These are phyloP conservation scores for Luperina testacea DNA, from an alignment of 2,888 invertebrate species.

Conservation along the genomic window DNA sequence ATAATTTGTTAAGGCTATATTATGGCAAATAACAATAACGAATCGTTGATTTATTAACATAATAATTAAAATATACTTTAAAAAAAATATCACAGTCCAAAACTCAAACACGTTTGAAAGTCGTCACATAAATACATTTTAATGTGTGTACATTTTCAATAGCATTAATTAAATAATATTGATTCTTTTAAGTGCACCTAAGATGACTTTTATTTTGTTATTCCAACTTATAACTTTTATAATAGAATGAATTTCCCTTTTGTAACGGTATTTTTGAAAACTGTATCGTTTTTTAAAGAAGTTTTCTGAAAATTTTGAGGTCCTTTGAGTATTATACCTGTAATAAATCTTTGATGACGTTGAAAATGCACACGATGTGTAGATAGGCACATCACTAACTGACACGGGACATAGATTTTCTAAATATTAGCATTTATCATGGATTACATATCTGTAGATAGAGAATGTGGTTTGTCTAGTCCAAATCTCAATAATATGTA, in stretches of 20 bases:
- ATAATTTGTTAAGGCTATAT: constrained; percentile 82
- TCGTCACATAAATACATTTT: constrained; percentile 79
- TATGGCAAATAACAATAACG: constrained; percentile 74
- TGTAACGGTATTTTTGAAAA: constrained; percentile 39
- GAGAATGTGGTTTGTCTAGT: constrained; percentile 90
- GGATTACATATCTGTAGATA: constrained; percentile 90
- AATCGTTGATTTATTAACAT: constrained; percentile 76
- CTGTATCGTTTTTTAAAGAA: constrained; percentile 19
- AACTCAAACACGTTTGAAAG: constrained; percentile 82
- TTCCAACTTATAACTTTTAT: constrained; percentile 20
- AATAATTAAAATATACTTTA: constrained; percentile 70
- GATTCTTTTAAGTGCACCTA: constrained; percentile 35
- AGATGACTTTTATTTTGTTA: constrained; percentile 41
- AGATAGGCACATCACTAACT: constrained; percentile 83
- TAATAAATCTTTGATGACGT: constrained; percentile 70
- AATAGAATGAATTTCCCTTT: constrained; percentile 20
- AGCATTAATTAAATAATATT: constrained; percentile 58
- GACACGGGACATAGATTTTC: constrained; percentile 87
- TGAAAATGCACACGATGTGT: constrained; percentile 84
- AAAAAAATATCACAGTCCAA: constrained; percentile 77
- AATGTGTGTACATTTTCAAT: constrained; percentile 83
- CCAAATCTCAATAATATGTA: constrained; percentile 88
- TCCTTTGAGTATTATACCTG: constrained; percentile 21
- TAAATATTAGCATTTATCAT: constrained; percentile 89
- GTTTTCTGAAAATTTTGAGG: constrained; percentile 26